These are phyloP conservation scores for Xiphophorus birchmanni DNA, from an alignment of 2,797 vertebrate genomes.

Conservation along the genomic window DNA sequence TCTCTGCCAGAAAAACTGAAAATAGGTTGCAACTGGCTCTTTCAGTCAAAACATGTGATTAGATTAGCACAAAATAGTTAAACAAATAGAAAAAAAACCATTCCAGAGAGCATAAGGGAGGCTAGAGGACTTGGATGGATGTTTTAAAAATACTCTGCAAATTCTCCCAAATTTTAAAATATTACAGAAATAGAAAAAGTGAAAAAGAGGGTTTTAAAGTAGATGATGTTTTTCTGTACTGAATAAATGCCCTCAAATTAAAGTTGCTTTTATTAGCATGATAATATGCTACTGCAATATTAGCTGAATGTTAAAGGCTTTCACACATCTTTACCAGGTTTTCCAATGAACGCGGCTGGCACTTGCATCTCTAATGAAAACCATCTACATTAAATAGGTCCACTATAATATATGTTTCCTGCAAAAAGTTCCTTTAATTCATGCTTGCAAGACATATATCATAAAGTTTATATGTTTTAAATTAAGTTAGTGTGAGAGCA, in stretches of 20 bases:
- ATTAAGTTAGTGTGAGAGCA: constrained; percentile 30
- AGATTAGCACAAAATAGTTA: neutral
- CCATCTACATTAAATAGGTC: constrained; percentile 34
- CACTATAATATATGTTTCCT: constrained; percentile 6
- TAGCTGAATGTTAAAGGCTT: neutral
- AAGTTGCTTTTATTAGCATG: neutral
- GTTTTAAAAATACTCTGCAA: neutral
- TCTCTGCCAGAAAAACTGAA: neutral
- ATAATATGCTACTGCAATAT: neutral
- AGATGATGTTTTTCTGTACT: neutral
- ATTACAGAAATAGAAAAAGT: neutral
- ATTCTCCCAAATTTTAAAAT: neutral
- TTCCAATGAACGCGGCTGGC: neutral
- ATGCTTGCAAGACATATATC: constrained; percentile 53
- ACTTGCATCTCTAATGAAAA: constrained; percentile 39
- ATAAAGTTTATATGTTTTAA: constrained; percentile 5
- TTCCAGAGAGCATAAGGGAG: neutral
- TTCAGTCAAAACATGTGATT: neutral
- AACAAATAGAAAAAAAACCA: neutral
- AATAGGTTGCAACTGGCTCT: neutral
- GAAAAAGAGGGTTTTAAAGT: neutral
- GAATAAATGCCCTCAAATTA: neutral
- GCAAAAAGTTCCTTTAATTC: constrained; percentile 46
- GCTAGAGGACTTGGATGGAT: neutral
- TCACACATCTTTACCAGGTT: constrained; percentile 1